phyloP scores from a whole-genome alignment of 2,797 vertebrate genomes.

The Staurois parvus region DNA sequence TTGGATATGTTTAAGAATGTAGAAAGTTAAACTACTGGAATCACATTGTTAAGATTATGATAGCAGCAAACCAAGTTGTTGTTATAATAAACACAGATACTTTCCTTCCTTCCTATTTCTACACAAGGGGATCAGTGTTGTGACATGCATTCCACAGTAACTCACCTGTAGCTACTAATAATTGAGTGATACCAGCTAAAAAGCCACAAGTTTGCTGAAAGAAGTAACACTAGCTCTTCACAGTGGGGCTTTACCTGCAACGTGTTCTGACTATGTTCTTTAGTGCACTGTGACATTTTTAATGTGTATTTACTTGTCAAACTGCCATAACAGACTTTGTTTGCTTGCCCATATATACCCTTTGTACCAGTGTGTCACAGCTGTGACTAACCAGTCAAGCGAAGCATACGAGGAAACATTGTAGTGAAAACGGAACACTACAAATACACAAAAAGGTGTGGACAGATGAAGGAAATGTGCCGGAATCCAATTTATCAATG shows the following conservation, averaged over 20 bases:
- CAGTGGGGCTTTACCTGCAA: not conserved
- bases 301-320: not conserved
- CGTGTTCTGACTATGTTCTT: not conserved
- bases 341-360: constrained; percentile 10
- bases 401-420: not conserved
- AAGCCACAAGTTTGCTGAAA: not conserved
- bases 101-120: too few relatives aligned
- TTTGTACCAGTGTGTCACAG: constrained; percentile 2
- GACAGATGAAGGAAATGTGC: constrained; percentile 6
- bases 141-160: too few relatives aligned
- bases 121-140: too few relatives aligned
- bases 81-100: too few relatives aligned
- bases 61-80: too few relatives aligned
- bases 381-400: constrained; percentile 34
- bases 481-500: not conserved
- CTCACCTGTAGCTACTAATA: not conserved
- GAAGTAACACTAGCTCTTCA: not conserved
- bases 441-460: constrained; percentile 5
- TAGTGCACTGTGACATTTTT: not conserved
- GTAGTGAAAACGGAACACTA: not conserved
- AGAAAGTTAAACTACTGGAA: too few relatives aligned
- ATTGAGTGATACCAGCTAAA: not conserved
- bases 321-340: not conserved
- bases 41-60: too few relatives aligned
- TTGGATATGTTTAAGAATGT: too few relatives aligned